These are phyloP conservation scores for Andricus quercusramuli DNA, from an alignment of 2,888 invertebrate species.

Conservation along the genomic window DNA sequence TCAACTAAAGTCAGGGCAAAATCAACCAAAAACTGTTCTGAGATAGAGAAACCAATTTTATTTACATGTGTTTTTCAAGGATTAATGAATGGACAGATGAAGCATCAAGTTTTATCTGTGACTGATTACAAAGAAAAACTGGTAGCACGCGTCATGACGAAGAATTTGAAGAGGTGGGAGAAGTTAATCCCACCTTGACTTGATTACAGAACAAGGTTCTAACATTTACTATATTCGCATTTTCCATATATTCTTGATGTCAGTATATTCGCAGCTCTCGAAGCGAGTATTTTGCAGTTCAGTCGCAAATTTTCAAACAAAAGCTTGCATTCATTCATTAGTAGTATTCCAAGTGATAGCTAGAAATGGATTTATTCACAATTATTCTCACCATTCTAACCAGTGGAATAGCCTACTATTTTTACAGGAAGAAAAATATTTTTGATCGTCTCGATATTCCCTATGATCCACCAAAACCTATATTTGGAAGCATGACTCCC, in stretches of 20 bases:
- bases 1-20: no score
- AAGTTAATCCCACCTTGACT: no score
- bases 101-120: no score
- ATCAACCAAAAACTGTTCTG: no score
- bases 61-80: no score
- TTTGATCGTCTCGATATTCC: constrained; percentile 24
- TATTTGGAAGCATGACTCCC: constrained; percentile 55
- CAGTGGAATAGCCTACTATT: not conserved
- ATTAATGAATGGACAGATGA: no score
- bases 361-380: not conserved
- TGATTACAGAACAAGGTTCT: no score
- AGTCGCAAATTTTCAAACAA: not conserved
- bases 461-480: constrained; percentile 44
- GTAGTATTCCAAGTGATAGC: not conserved
- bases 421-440: not conserved
- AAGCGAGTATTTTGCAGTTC: not conserved
- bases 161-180: no score
- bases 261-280: not conserved
- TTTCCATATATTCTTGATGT: not conserved
- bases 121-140: no score
- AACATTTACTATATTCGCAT: no score
- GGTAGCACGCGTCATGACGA: no score
- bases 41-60: no score
- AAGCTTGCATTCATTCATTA: not conserved
- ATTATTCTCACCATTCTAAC: not conserved